Conservation (phyloP, 2,888 invertebrate genomes). For the Rambutsinella grinnellia region DNA sequence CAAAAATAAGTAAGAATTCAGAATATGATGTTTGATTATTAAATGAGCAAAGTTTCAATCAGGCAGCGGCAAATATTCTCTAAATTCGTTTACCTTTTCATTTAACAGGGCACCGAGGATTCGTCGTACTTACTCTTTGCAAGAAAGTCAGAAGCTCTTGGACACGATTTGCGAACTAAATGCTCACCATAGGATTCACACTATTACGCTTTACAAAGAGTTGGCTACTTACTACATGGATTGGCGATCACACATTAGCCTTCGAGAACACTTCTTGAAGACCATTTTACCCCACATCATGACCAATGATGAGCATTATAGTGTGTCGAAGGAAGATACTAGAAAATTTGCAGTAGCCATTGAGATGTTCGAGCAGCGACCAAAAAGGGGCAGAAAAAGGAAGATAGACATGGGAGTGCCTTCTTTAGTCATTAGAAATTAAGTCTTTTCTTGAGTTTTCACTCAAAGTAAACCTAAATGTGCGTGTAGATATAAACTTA, state of each 20-base stretch:
- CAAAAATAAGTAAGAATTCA: no score
- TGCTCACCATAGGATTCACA: neutral
- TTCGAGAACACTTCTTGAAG: slow-evolving; percentile 25
- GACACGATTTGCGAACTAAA: slow-evolving; percentile 15
- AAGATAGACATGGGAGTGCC: no score
- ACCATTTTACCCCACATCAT: slow-evolving; percentile 18
- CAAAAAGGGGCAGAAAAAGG: slow-evolving; percentile 6
- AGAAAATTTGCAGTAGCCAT: neutral
- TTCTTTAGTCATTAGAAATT: no score
- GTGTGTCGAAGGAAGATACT: neutral
- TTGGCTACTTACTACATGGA: neutral
- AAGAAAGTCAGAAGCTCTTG: slow-evolving; percentile 14
- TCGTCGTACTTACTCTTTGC: slow-evolving; percentile 8
- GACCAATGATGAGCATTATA: slow-evolving; percentile 17
- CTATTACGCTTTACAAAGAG: slow-evolving; percentile 9
- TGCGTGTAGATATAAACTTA: no score
- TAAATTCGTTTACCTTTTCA: no score
- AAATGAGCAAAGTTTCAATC: no score
- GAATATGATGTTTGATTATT: no score
- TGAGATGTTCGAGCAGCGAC: slow-evolving; percentile 4
- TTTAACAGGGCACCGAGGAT: no score
- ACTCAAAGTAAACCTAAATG: no score
- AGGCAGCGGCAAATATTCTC: no score
- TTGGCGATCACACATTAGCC: neutral
- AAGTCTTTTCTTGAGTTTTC: no score